A percentile compares a stretch with the other conserved stretches of the same genome.
Conservation (phyloP, 2,797 vertebrate genomes). For the Chelon auratus region DNA sequence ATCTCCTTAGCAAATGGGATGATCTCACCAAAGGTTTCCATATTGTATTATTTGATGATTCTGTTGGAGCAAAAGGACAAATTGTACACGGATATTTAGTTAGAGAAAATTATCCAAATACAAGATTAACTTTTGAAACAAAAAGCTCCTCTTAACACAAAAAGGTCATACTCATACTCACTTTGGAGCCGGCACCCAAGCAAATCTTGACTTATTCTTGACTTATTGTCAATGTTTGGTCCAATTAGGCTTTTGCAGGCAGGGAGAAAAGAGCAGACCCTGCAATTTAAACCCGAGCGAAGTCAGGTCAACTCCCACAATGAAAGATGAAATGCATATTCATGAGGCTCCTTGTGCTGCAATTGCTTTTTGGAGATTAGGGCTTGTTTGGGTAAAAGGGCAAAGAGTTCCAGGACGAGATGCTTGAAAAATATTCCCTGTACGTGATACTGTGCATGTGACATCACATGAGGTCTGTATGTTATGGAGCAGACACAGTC, state of each 20-base stretch:
- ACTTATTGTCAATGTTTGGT: conserved; percentile 23
- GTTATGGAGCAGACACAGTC: conserved; percentile 8
- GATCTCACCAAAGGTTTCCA: conserved; percentile 89
- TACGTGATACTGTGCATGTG: conserved; percentile 47
- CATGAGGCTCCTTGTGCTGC: conserved; percentile 48
- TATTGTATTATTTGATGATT: conserved; percentile 55
- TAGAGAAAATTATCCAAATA: neutral
- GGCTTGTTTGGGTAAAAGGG: conserved; percentile 68
- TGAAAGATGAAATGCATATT: conserved; percentile 67
- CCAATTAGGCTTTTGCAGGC: conserved; percentile 48
- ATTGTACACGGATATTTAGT: neutral
- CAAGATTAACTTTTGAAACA: neutral
- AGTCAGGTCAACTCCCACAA: conserved; percentile 66
- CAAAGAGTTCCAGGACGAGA: conserved; percentile 23
- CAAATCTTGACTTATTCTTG: conserved; percentile 29
- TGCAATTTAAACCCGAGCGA: conserved; percentile 59
- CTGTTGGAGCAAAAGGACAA: conserved; percentile 36
- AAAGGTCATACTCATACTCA: conserved; percentile 55
- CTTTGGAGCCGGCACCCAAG: conserved; percentile 22
- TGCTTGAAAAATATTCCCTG: conserved; percentile 24
- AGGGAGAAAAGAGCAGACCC: conserved; percentile 21
- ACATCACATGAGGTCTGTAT: conserved; percentile 28
- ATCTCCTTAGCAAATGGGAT: conserved; percentile 91
- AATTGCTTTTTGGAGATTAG: conserved; percentile 21
- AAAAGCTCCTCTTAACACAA: neutral